These are phyloP conservation scores for Falco berigora DNA, from an alignment of 2,797 vertebrate genomes.

Conservation along the genomic window DNA sequence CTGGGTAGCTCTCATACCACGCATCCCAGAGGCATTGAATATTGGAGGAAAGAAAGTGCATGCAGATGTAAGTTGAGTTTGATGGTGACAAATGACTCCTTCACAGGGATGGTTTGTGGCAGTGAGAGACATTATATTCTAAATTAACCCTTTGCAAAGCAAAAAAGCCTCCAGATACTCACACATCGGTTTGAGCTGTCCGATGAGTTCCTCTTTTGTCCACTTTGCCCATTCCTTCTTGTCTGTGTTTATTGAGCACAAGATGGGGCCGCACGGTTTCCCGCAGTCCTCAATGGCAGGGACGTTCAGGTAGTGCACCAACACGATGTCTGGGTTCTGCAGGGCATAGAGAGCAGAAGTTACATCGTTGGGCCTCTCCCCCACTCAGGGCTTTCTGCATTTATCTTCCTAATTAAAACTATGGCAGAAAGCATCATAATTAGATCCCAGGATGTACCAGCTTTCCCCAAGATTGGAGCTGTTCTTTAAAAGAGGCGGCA, in stretches of 20 bases:
- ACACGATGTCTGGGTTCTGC: constrained; percentile 98
- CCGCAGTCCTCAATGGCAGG: constrained; percentile 99
- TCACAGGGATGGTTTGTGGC: background rate
- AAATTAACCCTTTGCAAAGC: background rate
- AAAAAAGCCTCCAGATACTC: constrained; percentile 72
- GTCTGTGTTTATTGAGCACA: constrained; percentile 99
- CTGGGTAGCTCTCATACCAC: background rate
- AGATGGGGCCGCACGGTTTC: constrained; percentile 95
- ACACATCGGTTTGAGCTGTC: constrained; percentile 99
- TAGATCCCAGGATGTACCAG: background rate
- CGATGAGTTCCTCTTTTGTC: constrained; percentile 98
- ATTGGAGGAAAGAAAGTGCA: background rate
- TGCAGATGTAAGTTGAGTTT: background rate
- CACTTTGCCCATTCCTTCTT: constrained; percentile 99
- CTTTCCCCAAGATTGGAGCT: background rate
- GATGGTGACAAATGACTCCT: background rate
- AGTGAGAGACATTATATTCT: background rate
- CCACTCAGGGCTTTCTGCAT: background rate
- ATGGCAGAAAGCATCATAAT: too few relatives aligned
- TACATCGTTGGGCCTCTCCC: rapidly evolving
- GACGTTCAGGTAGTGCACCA: constrained; percentile 99
- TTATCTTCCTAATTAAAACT: background rate
- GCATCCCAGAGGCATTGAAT: background rate
- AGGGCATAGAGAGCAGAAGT: constrained; percentile 23
- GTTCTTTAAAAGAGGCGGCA: background rate